Evolutionary conservation across 2,113 vertebrate genomes (phyloP).

Genomic region (Salvelinus alpinus): DNA sequence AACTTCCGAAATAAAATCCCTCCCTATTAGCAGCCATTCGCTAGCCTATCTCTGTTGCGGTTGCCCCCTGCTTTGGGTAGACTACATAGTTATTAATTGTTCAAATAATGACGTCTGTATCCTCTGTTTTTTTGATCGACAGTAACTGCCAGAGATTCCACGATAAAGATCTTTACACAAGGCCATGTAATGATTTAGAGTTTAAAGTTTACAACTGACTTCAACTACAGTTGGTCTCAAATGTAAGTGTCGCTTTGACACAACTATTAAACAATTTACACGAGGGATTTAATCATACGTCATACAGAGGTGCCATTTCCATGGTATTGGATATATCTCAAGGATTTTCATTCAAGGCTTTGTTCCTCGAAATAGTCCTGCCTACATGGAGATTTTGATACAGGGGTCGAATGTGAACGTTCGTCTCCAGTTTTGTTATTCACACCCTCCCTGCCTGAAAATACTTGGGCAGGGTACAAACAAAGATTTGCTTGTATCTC

Average conservation of each 20-base stretch:
- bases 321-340: neutral
- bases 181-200: conserved; percentile 8
- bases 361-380: neutral
- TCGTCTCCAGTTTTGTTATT: conserved; percentile 34
- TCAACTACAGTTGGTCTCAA: conserved; percentile 25
- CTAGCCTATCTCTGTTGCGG: conserved; percentile 11
- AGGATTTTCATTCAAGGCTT: neutral
- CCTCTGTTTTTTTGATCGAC: conserved; percentile 5
- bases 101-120: conserved; percentile 8
- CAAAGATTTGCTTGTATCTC: conserved; percentile 61
- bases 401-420: conserved; percentile 32
- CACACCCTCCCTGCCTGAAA: conserved; percentile 62
- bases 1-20: conserved; percentile 46
- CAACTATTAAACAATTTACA: conserved; percentile 45
- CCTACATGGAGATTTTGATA: neutral
- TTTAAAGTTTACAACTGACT: conserved; percentile 13
- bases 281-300: conserved; percentile 24
- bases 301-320: neutral
- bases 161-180: conserved; percentile 2
- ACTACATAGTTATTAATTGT: neutral
- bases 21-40: conserved; percentile 15
- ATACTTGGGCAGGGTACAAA: conserved; percentile 50
- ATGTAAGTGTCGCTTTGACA: conserved; percentile 20
- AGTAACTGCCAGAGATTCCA: neutral
- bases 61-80: neutral